Conservation (phyloP, 2,797 vertebrate species). For the Prionace glauca region DNA sequence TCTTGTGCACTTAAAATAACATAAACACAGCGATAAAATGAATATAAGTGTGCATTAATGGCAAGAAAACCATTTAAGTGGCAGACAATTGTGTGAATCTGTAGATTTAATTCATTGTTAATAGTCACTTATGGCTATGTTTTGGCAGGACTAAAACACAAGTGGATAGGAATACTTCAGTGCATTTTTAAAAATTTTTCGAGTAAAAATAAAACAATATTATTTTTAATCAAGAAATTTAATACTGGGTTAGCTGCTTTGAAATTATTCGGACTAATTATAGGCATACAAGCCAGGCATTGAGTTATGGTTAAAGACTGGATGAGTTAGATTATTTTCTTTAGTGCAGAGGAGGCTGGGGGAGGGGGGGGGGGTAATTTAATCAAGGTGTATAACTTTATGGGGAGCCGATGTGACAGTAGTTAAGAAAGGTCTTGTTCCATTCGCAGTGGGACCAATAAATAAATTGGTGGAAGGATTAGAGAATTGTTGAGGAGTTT, state of each 20-base stretch:
- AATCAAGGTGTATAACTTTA: neutral
- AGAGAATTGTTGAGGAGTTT: neutral
- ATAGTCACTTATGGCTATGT: neutral
- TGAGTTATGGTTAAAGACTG: neutral
- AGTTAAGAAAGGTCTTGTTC: neutral
- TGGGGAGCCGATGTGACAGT: neutral
- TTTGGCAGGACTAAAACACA: neutral
- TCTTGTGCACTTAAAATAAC: constrained; percentile 36
- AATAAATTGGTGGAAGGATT: neutral
- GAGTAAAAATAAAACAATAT: neutral
- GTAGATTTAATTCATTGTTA: constrained; percentile 20
- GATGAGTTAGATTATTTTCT: neutral
- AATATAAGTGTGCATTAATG: neutral
- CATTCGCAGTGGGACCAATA: neutral
- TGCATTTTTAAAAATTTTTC: neutral
- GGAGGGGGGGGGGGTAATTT: neutral
- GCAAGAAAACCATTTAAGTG: neutral
- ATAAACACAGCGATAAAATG: constrained; percentile 23
- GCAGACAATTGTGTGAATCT: neutral
- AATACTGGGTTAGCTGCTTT: neutral
- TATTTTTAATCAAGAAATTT: constrained; percentile 8
- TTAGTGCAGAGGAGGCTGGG: neutral
- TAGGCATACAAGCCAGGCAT: too few relatives aligned
- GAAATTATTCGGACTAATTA: neutral
- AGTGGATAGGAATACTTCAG: neutral